Base-by-base conservation (phyloP, 1,140 invertebrate genomes). In the Oryctes rhinoceros region DNA sequence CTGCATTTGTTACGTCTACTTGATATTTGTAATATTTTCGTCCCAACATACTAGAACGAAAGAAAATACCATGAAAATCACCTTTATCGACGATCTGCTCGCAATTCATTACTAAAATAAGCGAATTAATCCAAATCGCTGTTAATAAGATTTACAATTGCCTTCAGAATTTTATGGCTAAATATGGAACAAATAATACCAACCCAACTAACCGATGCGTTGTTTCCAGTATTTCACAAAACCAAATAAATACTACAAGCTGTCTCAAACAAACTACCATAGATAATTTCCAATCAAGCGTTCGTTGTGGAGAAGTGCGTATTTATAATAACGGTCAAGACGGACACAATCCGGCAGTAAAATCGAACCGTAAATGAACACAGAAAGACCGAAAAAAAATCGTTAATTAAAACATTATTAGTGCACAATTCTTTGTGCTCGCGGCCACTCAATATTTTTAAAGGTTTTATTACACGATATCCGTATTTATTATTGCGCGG, bases 361-460 rank as follows among this genome's bases (percentile, higher is more conserved):
- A 71, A 71, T 35, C 65, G 9, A 71, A 71, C 65, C 65, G 65
- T 71, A 71, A 71, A 71, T 71, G 65, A 71, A 71, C 65, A 71
- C 65, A 71, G 65, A 71, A 71, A 71, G 35, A 15, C 65, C 65
- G 65, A 71, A 71, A 67, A 67, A 71, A 71, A 71, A 71, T 71
- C 24, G 65, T 71, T 71, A 71, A 71, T 71, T 71, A 71, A 71
- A 71, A 71, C 65, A 77, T 80, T 77, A 47, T 77, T 80, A 79
- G 78, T 39, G 35, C 78, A 79, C 78, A 47, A 35, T 79, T 79
- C 65, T 80, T 80, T 76, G 49, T 20, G 79, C 79, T 74, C 48
- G 30, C 47, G 79, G 79, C 65, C 75, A 80, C 47, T 62, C 10
- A 80, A 77, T 77, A 80, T 80, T 80, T 80, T 49, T 37, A 76